A percentile compares a stretch with the other conserved stretches of the same genome.
Conservation (phyloP, 2,888 invertebrate genomes). For the Drosophila differens region DNA sequence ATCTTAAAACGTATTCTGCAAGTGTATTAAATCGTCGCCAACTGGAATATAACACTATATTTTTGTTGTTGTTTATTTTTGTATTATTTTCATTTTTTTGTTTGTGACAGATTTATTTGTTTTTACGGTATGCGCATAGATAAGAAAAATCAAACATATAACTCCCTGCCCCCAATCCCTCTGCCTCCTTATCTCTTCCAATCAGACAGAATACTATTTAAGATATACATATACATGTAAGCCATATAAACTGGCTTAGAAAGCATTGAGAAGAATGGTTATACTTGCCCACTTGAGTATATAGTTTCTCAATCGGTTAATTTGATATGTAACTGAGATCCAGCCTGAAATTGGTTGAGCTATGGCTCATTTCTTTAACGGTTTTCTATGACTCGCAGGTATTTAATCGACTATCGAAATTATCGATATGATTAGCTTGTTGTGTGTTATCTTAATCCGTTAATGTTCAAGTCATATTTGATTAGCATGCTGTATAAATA, state of each 20-base stretch:
- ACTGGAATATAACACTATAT: neutral
- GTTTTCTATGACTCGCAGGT: neutral
- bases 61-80: neutral
- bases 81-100: slow-evolving; percentile 1
- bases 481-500: neutral
- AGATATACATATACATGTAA: neutral
- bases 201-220: neutral
- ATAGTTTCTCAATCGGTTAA: no score
- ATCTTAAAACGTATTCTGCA: neutral
- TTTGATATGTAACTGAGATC: neutral
- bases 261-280: neutral
- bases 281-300: neutral
- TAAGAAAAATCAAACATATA: slow-evolving; percentile 53
- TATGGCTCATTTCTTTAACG: neutral
- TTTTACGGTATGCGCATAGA: slow-evolving; percentile 38
- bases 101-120: slow-evolving; percentile 56
- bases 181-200: neutral
- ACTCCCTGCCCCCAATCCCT: slow-evolving; percentile 9
- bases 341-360: neutral
- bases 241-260: neutral
- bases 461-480: neutral
- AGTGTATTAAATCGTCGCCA: slow-evolving; percentile 6
- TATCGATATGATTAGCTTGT: neutral
- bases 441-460: neutral
- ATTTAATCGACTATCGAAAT: neutral